phyloP scores from a whole-genome alignment of 2,797 vertebrate genomes.

The Argya squamiceps region DNA sequence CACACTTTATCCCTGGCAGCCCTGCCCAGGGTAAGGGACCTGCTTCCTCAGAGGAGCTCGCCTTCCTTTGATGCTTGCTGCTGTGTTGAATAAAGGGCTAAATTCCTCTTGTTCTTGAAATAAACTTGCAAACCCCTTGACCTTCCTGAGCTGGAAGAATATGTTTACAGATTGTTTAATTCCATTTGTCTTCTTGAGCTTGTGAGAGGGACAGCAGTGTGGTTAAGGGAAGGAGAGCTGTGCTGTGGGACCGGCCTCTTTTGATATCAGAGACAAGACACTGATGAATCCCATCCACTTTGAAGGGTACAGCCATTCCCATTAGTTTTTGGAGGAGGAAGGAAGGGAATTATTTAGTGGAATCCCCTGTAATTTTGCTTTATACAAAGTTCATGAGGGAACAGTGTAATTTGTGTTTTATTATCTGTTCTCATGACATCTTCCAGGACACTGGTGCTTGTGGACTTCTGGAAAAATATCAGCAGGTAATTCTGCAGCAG shows the following conservation, averaged over 20 bases:
- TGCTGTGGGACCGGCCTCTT: not conserved
- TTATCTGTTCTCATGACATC: not conserved
- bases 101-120: constrained; percentile 28
- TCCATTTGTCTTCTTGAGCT: not conserved
- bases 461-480: not conserved
- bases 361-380: not conserved
- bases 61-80: not conserved
- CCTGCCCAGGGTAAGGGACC: not conserved
- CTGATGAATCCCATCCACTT: not conserved
- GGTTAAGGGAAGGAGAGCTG: not conserved
- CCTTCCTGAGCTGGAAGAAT: constrained; percentile 30
- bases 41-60: not conserved
- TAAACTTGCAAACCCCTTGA: constrained; percentile 15
- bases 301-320: not conserved
- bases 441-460: not conserved
- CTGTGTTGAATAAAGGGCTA: not conserved
- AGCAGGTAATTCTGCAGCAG: not conserved
- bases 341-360: not conserved
- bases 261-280: not conserved
- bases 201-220: not conserved
- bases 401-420: not conserved
- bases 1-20: not conserved
- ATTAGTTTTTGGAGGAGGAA: not conserved
- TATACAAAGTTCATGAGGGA: not conserved
- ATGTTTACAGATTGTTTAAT: constrained; percentile 21